These are phyloP conservation scores for Podocnemis expansa DNA, from an alignment of 2,113 vertebrate species.

Conservation along the genomic window DNA sequence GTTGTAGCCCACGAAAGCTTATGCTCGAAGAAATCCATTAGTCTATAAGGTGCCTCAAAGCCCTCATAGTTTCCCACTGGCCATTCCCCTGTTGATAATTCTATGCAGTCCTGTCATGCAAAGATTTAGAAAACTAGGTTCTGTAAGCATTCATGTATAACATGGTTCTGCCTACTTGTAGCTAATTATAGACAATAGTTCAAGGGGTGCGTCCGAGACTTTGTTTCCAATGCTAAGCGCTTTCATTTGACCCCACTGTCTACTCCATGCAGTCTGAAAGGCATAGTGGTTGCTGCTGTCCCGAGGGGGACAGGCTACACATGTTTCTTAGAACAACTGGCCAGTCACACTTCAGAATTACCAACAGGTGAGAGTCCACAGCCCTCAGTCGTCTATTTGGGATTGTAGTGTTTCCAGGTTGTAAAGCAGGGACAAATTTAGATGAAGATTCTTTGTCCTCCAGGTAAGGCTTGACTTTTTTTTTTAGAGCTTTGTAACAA, in stretches of 20 bases:
- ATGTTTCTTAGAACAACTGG: neutral
- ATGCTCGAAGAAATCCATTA: too few species aligned
- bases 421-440: neutral
- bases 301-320: neutral
- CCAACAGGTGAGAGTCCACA: neutral
- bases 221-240: neutral
- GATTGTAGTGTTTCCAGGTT: neutral
- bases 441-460: neutral
- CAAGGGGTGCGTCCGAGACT: neutral
- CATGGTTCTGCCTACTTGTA: neutral
- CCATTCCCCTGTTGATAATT: neutral
- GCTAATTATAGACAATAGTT: neutral
- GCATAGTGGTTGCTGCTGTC: neutral
- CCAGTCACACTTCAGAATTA: neutral
- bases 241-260: neutral
- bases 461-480: neutral
- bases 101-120: neutral
- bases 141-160: neutral
- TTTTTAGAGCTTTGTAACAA: neutral
- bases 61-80: neutral
- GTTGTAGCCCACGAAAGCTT: too few species aligned
- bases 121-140: neutral
- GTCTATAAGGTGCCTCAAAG: too few species aligned
- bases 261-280: neutral
- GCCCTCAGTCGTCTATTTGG: neutral